Conservation (phyloP, 2,797 vertebrate genomes). For the Austrolebias charrua region DNA sequence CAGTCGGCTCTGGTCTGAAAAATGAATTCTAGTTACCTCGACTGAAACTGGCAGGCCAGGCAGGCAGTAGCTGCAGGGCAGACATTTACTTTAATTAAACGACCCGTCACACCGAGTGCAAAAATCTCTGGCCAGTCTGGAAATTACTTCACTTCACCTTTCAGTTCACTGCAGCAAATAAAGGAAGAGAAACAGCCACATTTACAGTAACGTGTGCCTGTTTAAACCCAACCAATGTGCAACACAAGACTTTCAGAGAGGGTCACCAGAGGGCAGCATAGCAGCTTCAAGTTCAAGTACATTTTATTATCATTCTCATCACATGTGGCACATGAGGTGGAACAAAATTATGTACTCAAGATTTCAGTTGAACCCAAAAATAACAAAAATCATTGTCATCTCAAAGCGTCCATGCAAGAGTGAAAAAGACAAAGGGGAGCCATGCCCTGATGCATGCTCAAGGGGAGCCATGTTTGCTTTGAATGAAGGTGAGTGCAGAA, state of each 20-base stretch:
- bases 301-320: too few relatives aligned
- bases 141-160: conserved; percentile 25
- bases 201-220: neutral
- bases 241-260: conserved; percentile 5
- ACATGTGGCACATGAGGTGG: too few relatives aligned
- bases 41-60: conserved; percentile 45
- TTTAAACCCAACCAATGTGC: neutral
- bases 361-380: too few relatives aligned
- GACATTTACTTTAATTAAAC: conserved; percentile 68
- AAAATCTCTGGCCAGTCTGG: conserved; percentile 23
- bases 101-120: conserved; percentile 46
- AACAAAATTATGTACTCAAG: too few relatives aligned
- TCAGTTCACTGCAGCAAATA: neutral
- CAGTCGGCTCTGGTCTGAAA: conserved; percentile 49
- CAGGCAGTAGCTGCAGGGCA: conserved; percentile 59
- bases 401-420: neutral
- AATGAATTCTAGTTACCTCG: conserved; percentile 53
- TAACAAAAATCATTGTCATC: neutral
- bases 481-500: conserved; percentile 14
- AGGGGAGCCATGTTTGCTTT: conserved; percentile 50
- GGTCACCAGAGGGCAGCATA: conserved; percentile 68
- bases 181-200: neutral
- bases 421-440: conserved; percentile 23
- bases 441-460: too few relatives aligned
- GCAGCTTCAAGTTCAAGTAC: conserved; percentile 16